A percentile compares a stretch with the other conserved stretches of the same genome.
Evolutionary conservation across 2,888 invertebrate genomes (phyloP).

Genomic region (Phytoseiulus persimilis): DNA sequence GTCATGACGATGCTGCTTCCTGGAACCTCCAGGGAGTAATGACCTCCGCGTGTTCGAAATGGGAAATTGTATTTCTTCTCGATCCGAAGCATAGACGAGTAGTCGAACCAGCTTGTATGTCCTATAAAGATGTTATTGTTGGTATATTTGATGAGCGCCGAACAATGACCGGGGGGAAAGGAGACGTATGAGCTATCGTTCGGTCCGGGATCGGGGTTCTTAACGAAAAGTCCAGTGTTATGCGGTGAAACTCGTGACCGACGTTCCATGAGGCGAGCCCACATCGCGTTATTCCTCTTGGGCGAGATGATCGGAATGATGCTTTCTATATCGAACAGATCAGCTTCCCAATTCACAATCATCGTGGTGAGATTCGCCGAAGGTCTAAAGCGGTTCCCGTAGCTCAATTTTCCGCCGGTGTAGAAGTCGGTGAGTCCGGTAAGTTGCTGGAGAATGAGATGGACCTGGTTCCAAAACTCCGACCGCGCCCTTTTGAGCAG

Average conservation of each 20-base stretch:
- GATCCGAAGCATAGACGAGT: not conserved
- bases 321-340: not conserved
- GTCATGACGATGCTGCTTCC: slow-evolving; percentile 48
- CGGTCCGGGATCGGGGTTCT: not conserved
- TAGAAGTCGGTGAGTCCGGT: not conserved
- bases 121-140: not conserved
- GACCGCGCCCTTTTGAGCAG: not conserved
- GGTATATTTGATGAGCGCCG: not conserved
- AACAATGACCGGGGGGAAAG: not conserved
- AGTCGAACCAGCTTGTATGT: slow-evolving; percentile 10
- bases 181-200: not conserved
- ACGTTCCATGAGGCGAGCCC: not conserved
- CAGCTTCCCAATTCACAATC: slow-evolving; percentile 9
- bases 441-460: not conserved
- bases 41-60: not conserved
- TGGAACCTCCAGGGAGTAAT: slow-evolving; percentile 42
- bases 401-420: not conserved
- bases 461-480: not conserved
- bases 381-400: not conserved
- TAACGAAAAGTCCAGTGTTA: not conserved
- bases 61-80: slow-evolving; percentile 41
- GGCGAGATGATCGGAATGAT: not conserved
- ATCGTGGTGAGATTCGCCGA: not conserved
- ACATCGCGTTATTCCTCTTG: not conserved
- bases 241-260: not conserved